Base-by-base conservation (phyloP, 92 coral and sea anemone species). In the Galaxea fascicularis region DNA sequence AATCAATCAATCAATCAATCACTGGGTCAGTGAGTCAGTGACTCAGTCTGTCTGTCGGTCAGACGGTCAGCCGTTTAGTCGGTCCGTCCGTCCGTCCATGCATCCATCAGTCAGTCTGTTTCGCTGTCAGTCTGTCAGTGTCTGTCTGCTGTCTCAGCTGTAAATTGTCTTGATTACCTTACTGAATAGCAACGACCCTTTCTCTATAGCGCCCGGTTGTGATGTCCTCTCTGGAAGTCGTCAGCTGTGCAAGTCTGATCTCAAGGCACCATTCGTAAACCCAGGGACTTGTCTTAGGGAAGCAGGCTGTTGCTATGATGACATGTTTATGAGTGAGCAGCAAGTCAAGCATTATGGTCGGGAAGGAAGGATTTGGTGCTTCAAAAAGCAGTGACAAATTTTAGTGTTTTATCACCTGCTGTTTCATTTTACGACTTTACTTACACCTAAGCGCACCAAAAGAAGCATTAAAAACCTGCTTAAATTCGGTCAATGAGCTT, bases 251-350 rank as follows among this genome's bases (percentile, higher is more conserved):
- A 87, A 89, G 17, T 60, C 73, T 47, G 67, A 75, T 9, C 58
- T 88, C 15, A 66, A 25, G 76, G 77, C 70, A 10, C 91, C 91
- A 4, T 65, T 27, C 16, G 84, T 88, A n/a, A 88, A 87, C 30
- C 91, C 89, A 17, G 91, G 85, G 27, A 71, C 21, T 54, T 88
- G 91, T 21, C 77, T 75, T 17, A 68, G 51, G 11, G 79, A 54
- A 10, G 76, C 30, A 9, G 63, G 71, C 41, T 89, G 92, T 89
- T 89, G 90, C 90, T 89, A 89, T 77, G 92, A 89, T 86, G 92
- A 89, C 73, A 75, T 85, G 78, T 85, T 89, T 51, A 74, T 77
- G 73, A 75, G 63, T 41, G 92, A 89, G 85, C 81, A 81, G 22
- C 26, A n/a, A 6, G 82, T 89, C 2, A 27, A 35, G 16, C 77